Evolutionary conservation across 1,140 invertebrate species (phyloP).

Genomic region (Lepidurus apus): DNA sequence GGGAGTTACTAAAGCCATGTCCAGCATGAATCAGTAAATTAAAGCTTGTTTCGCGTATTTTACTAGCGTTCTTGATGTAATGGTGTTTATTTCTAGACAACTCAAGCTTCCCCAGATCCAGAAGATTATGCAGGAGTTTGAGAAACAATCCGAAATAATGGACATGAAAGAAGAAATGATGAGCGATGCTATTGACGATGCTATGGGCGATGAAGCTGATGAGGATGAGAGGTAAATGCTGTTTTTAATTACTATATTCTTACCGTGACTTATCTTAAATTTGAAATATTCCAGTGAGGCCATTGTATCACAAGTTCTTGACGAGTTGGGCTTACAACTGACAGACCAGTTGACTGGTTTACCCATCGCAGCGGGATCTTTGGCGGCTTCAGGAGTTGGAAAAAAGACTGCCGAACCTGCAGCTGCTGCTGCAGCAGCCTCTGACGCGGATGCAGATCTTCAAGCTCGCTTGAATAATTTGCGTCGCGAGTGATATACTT

Average conservation of each 20-base stretch:
- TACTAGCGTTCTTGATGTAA: background rate
- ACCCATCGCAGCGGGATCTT: conserved; percentile 63
- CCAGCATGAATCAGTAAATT: conserved; percentile 86
- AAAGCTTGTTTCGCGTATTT: background rate
- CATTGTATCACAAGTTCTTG: conserved; percentile 87
- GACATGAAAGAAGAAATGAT: conserved; percentile 99
- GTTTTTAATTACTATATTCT: background rate
- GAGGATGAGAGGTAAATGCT: conserved; percentile 88
- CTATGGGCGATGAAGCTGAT: conserved; percentile 96
- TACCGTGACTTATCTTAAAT: background rate
- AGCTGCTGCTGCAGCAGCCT: conserved; percentile 50
- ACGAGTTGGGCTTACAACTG: conserved; percentile 93
- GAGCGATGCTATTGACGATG: conserved; percentile 99
- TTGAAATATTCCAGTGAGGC: conserved; percentile 60
- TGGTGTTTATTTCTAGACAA: conserved; percentile 54
- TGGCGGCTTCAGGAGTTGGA: conserved; percentile 48
- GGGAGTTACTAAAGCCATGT: conserved; percentile 97
- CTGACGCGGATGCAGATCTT: conserved; percentile 89
- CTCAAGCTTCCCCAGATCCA: conserved; percentile 98
- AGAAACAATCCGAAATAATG: conserved; percentile 99
- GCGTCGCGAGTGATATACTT: conserved; percentile 65
- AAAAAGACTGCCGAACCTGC: conserved; percentile 49
- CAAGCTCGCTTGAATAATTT: conserved; percentile 91
- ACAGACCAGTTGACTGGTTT: conserved; percentile 80
- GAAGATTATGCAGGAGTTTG: conserved; percentile 98